Base-by-base conservation (phyloP, 1,140 invertebrate species). In the Melitaea cinxia region DNA sequence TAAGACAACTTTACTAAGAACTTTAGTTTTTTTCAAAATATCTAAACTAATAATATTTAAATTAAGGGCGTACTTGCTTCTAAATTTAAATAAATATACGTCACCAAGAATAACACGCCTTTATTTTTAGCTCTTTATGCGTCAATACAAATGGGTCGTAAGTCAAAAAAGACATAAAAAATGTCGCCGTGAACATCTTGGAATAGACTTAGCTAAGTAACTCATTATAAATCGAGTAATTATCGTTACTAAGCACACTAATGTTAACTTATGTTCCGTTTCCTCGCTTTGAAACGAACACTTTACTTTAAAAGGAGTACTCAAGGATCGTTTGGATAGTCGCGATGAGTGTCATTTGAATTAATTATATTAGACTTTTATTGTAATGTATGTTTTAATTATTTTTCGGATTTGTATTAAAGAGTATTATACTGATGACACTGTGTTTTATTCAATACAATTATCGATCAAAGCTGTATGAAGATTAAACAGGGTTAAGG, bases 181-280 rank as follows among this genome's bases (percentile, higher is more conserved):
- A 61, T 14, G 49, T 53, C 33, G 10, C 15, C 58, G 33, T 61
- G 28, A 61, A 61, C 23, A 53, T 61, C 12, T 30, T 26, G n/a
- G 15, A 61, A 53, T 39, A 53, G 26, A 23, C 33, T 14, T 9
- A 52, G 47, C 21, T 50, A 19, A 53, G 58, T 62, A 65, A 58
- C 68, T 58, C 42, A 76, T 76, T 83, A 81, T 77, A 75, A 83
- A 83, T 83, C 63, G 72, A 68, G 64, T 58, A 80, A 80, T 83
- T 83, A 83, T 35, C 67, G 53, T 77, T 77, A 62, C 64, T 78
- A 75, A 78, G 57, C 65, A 65, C 67, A 72, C 59, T 62, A 62
- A 80, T 65, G 67, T 73, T 47, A 67, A 80, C 72, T 78, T 77
- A 83, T 76, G 79, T 64, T 52, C 56, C 66, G 65, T 80, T 80